Percentiles rank a stretch among this genome's conserved stretches.
These are phyloP conservation scores for Ariopsis seemanni DNA, from an alignment of 2,113 vertebrate species.

Conservation along the genomic window DNA sequence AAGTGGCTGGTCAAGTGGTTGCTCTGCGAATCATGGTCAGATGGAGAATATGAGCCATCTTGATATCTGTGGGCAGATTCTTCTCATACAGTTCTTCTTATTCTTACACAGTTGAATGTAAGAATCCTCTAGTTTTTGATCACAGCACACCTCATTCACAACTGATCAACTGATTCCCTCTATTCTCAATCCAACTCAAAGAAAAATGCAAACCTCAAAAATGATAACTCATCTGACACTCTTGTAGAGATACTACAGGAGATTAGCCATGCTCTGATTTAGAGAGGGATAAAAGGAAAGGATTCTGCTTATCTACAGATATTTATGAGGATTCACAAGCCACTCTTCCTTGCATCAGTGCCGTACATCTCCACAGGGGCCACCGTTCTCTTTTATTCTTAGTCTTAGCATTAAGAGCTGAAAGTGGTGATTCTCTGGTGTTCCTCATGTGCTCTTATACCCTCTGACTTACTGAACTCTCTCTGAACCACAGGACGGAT, in stretches of 20 bases:
- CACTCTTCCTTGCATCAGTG: constrained; percentile 5
- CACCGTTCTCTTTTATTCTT: background rate
- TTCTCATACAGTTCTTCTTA: background rate
- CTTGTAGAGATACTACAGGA: background rate
- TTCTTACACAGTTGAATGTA: background rate
- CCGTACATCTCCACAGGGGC: constrained; percentile 12
- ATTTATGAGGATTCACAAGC: constrained; percentile 44
- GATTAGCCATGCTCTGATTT: constrained; percentile 35
- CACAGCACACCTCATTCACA: background rate
- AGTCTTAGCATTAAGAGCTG: background rate
- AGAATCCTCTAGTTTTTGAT: background rate
- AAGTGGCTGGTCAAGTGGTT: constrained; percentile 13
- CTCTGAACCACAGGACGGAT: constrained; percentile 49
- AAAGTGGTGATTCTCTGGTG: background rate
- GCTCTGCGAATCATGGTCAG: constrained; percentile 11
- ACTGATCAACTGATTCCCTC: background rate
- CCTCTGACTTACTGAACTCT: constrained; percentile 47
- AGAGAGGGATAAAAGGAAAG: constrained; percentile 6
- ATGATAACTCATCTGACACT: background rate
- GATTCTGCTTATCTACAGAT: constrained; percentile 47
- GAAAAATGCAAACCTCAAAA: constrained; percentile 10
- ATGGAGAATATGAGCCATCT: background rate
- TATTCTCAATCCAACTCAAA: background rate
- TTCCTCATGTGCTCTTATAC: constrained; percentile 14
- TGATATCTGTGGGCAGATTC: background rate